Base-by-base conservation (phyloP, 2,888 invertebrate genomes). In the Apodemia duryi region DNA sequence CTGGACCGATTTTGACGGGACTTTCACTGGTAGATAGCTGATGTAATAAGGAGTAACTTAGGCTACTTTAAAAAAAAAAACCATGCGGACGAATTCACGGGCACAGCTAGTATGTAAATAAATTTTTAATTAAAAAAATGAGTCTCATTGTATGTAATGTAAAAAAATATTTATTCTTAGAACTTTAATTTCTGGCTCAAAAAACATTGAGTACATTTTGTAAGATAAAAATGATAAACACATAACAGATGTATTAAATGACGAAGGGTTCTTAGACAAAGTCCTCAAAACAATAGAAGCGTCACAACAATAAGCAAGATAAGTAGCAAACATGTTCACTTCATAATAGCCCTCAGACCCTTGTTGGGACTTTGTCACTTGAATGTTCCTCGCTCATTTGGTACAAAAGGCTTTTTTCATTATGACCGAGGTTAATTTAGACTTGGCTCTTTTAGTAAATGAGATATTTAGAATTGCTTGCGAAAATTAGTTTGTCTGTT, bases 391-490 rank as follows among this genome's bases (percentile, higher is more conserved):
- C 41, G 64, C 61, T 64, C 64, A 21, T 52, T 65, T 65, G 13
- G 43, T 29, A 57, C 54, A 38, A 57, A 57, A 57, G 57, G 57
- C 63, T 64, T 70, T 70, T 38, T 70, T 71, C 71, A 71, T 72
- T 67, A 71, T 63, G 49, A 51, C 54, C 63, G 62, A 69, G 72
- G 72, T 68, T 74, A 73, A 77, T 75, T 75, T 71, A 69, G 71
- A 72, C 68, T 72, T 75, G 72, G 66, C 69, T 71, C 67, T 65
- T 64, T 54, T 63, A 63, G 60, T 65, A 69, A 70, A 72, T 69
- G 69, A 74, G 67, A 67, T 66, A 68, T 70, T 72, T 64, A 54
- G 66, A 62, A 61, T 62, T 35, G 35, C n/a, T 41, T 38, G 35
- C n/a, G n/a, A 29, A 35, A 52, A 46, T 46, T 13, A 46, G 13